Conservation (phyloP, 2,113 vertebrate species). For the Mustela nigripes region DNA sequence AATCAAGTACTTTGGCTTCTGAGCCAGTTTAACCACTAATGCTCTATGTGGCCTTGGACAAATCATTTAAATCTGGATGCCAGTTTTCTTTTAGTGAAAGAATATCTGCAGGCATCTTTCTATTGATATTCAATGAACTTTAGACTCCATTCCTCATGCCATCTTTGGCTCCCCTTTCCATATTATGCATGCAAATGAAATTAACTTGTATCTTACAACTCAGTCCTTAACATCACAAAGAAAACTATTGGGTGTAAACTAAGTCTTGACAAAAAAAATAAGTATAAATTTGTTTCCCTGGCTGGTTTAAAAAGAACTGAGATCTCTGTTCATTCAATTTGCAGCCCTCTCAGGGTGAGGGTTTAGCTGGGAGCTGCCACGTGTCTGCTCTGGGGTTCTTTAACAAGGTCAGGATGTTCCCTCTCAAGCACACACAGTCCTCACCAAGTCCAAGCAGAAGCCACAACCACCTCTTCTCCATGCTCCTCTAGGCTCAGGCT, state of each 20-base stretch:
- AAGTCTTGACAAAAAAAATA: conserved; percentile 44
- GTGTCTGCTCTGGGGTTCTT: conserved; percentile 36
- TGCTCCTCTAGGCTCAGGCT: neutral
- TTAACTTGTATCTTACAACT: conserved; percentile 27
- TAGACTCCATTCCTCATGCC: neutral
- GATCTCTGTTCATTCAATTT: conserved; percentile 49
- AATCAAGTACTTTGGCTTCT: neutral
- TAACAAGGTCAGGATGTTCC: conserved; percentile 70
- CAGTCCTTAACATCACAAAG: neutral
- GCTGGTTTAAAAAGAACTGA: conserved; percentile 51
- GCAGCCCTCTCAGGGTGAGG: neutral
- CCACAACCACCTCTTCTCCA: neutral
- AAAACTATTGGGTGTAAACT: conserved; percentile 50
- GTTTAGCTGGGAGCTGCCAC: conserved; percentile 18
- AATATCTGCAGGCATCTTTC: neutral
- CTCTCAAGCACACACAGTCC: conserved; percentile 52
- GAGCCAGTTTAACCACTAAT: neutral
- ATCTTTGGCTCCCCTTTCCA: neutral
- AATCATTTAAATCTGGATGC: neutral
- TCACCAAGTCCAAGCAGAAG: conserved; percentile 46
- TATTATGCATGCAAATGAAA: conserved; percentile 23
- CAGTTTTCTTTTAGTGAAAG: neutral
- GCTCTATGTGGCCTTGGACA: neutral
- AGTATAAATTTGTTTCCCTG: conserved; percentile 34
- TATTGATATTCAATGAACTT: neutral